phyloP scores from a whole-genome alignment of 2,113 vertebrate genomes.

The Nibea coibor region DNA sequence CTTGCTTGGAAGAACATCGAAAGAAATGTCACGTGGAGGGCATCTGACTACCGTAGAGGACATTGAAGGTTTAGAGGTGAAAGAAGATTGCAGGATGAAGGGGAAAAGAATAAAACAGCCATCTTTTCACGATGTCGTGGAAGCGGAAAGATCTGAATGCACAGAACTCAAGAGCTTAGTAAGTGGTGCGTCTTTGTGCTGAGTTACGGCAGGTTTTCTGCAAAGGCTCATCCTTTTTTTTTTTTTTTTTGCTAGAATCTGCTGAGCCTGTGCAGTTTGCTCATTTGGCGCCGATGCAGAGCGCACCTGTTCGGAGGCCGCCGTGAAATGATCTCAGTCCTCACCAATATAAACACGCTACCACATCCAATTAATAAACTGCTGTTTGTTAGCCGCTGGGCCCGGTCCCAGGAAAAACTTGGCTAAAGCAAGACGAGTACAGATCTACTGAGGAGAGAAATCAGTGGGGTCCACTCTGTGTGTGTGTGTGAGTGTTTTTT shows the following conservation, averaged over 20 bases:
- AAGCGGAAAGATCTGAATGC: conserved; percentile 27
- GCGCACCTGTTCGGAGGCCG: conserved; percentile 62
- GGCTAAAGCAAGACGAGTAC: conserved; percentile 40
- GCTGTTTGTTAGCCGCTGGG: conserved; percentile 64
- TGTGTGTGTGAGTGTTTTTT: conserved; percentile 14
- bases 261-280: conserved; percentile 49
- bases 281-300: conserved; percentile 55
- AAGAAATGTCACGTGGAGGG: not conserved
- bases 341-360: conserved; percentile 66
- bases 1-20: not conserved
- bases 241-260: conserved; percentile 27
- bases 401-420: conserved; percentile 46
- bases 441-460: conserved; percentile 34
- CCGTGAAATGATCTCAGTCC: conserved; percentile 65
- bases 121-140: not conserved
- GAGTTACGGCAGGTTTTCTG: conserved; percentile 36
- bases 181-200: conserved; percentile 27
- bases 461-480: conserved; percentile 14
- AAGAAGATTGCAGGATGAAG: not conserved
- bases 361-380: conserved; percentile 74
- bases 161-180: not conserved
- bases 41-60: not conserved
- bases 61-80: not conserved
- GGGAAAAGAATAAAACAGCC: not conserved
- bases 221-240: conserved; percentile 66